Conservation (phyloP, 2,797 vertebrate genomes). For the Anabas testudineus region DNA sequence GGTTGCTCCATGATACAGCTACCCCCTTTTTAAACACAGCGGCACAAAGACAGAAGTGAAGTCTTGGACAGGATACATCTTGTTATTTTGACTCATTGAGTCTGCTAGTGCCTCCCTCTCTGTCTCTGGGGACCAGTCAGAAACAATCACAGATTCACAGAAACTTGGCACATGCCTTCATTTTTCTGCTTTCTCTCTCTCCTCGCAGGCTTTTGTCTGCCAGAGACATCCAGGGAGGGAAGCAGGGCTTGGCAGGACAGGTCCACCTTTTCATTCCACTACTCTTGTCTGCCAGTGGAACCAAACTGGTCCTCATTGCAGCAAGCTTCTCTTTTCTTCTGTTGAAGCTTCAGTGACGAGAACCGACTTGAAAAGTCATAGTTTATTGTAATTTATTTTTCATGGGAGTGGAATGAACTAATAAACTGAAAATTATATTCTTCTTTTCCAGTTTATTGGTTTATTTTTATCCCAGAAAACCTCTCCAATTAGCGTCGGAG, state of each 20-base stretch:
- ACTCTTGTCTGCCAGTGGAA: slow-evolving; percentile 28
- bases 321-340: slow-evolving; percentile 1
- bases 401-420: too few species aligned
- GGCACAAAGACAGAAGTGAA: slow-evolving; percentile 58
- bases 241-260: slow-evolving; percentile 53
- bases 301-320: slow-evolving; percentile 6
- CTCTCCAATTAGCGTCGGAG: slow-evolving; percentile 6
- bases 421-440: too few species aligned
- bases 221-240: slow-evolving; percentile 46
- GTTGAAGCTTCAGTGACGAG: not conserved
- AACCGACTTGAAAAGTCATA: slow-evolving; percentile 18
- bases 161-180: slow-evolving; percentile 58
- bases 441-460: not conserved
- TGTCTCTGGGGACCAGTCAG: slow-evolving; percentile 60
- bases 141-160: slow-evolving; percentile 66
- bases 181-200: slow-evolving; percentile 41
- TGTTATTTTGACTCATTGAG: slow-evolving; percentile 69
- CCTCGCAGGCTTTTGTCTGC: slow-evolving; percentile 49
- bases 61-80: slow-evolving; percentile 75
- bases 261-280: slow-evolving; percentile 58
- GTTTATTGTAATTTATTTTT: too few species aligned
- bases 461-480: not conserved
- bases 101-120: slow-evolving; percentile 37
- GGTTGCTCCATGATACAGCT: slow-evolving; percentile 28
- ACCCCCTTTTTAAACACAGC: slow-evolving; percentile 40